A percentile compares a stretch with the other conserved stretches of the same genome.
Evolutionary conservation across 2,113 vertebrate species (phyloP).

Genomic region (Guaruba guarouba): DNA sequence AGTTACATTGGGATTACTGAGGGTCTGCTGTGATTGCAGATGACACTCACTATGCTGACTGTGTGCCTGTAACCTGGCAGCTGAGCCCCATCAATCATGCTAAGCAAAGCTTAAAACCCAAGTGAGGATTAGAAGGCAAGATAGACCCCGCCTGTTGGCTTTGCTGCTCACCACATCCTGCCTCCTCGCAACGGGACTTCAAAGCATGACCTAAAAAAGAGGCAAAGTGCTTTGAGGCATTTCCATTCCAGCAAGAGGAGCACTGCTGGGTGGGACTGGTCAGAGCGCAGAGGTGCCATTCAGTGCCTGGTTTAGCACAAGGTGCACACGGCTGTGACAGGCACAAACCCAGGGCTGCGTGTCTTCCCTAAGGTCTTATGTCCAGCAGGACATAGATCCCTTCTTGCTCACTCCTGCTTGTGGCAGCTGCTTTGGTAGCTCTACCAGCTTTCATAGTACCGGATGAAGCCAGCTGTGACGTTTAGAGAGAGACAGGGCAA

Average conservation of each 20-base stretch:
- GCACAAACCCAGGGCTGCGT: fast-evolving
- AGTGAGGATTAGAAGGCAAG: not conserved
- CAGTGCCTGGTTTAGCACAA: not conserved
- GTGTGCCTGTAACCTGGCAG: not conserved
- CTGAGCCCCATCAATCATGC: not conserved
- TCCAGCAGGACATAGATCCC: not conserved
- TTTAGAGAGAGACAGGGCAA: not conserved
- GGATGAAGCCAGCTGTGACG: not conserved
- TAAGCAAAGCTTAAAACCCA: conserved; percentile 32
- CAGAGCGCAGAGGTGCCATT: not conserved
- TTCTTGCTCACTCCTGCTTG: not conserved
- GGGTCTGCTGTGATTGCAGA: not conserved
- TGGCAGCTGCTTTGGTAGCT: not conserved
- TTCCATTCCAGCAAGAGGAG: not conserved
- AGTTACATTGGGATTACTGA: not conserved
- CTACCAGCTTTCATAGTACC: not conserved
- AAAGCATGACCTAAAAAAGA: conserved; percentile 7
- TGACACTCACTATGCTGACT: not conserved
- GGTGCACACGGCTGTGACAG: fast-evolving
- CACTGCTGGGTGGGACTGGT: not conserved
- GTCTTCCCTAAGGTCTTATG: not conserved
- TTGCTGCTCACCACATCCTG: not conserved
- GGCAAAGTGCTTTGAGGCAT: not conserved
- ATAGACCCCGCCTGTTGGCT: not conserved
- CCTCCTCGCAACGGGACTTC: not conserved